phyloP scores from a whole-genome alignment of 2,888 invertebrate species.

The Lasioglossum morio region DNA sequence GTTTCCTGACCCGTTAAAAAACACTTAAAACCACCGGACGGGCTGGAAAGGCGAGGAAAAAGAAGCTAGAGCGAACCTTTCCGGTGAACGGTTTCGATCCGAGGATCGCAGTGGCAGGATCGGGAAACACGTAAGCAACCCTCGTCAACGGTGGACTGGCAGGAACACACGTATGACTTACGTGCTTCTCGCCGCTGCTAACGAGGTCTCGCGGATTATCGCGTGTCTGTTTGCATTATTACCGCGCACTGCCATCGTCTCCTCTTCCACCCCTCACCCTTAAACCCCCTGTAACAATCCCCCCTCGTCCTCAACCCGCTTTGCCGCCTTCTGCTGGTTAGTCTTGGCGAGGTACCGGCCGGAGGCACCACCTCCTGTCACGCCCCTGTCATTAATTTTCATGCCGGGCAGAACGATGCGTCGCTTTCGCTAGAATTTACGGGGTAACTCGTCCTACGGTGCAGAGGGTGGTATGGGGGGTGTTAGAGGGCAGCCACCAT shows the following conservation, averaged over 20 bases:
- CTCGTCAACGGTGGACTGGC: constrained; percentile 52
- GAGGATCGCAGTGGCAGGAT: not conserved
- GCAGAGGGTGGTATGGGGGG: not conserved
- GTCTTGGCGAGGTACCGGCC: constrained; percentile 54
- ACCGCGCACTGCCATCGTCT: constrained; percentile 52
- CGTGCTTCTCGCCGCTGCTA: constrained; percentile 54
- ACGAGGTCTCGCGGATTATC: constrained; percentile 77
- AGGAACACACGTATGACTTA: constrained; percentile 62
- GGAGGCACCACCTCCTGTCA: constrained; percentile 67
- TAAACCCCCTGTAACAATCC: not conserved
- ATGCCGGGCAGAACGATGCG: constrained; percentile 76
- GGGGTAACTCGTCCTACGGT: constrained; percentile 68
- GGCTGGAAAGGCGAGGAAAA: not conserved
- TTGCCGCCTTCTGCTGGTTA: constrained; percentile 2
- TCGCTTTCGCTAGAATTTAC: constrained; percentile 79
- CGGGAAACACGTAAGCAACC: constrained; percentile 47
- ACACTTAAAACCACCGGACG: constrained; percentile 24
- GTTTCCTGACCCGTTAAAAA: constrained; percentile 28
- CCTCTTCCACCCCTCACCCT: constrained; percentile 28
- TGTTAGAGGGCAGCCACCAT: constrained; percentile 25
- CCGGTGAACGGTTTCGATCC: not conserved
- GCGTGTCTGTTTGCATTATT: constrained; percentile 82
- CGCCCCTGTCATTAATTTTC: constrained; percentile 81
- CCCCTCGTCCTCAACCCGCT: not conserved
- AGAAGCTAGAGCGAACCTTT: not conserved